Conservation (phyloP, 1,140 invertebrate species). For the Bombus turneri region DNA sequence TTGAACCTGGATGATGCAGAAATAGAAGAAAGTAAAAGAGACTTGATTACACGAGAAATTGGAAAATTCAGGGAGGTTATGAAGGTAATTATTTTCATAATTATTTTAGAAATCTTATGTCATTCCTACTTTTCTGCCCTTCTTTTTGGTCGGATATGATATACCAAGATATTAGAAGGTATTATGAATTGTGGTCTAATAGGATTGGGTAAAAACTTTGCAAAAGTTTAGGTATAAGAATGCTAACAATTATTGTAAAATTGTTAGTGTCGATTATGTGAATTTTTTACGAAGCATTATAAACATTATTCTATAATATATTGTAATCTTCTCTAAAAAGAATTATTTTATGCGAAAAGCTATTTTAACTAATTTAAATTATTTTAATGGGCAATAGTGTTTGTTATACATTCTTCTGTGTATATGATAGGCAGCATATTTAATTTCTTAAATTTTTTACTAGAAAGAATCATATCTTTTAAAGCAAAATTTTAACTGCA, state of each 20-base stretch:
- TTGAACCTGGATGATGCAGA: slow-evolving; percentile 90
- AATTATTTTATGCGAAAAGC: not conserved
- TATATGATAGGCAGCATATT: not conserved
- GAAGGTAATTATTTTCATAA: slow-evolving; percentile 88
- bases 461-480: not conserved
- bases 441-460: not conserved
- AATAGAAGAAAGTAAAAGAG: slow-evolving; percentile 98
- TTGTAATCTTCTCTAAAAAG: not conserved
- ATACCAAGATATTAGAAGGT: slow-evolving; percentile 47
- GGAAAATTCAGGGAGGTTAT: slow-evolving; percentile 98
- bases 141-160: slow-evolving; percentile 51
- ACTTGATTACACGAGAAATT: slow-evolving; percentile 97
- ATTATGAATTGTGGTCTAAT: slow-evolving; percentile 34
- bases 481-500: not conserved
- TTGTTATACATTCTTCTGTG: slow-evolving; percentile 6
- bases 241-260: slow-evolving; percentile 25
- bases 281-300: slow-evolving; percentile 56
- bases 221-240: slow-evolving; percentile 22
- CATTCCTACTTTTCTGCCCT: slow-evolving; percentile 45
- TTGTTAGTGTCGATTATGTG: slow-evolving; percentile 32
- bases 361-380: not conserved
- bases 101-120: slow-evolving; percentile 55
- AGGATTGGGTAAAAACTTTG: slow-evolving; percentile 42
- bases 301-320: slow-evolving; percentile 50
- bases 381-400: not conserved